Base-by-base conservation (phyloP, 2,797 vertebrate genomes). In the Erithacus rubecula region DNA sequence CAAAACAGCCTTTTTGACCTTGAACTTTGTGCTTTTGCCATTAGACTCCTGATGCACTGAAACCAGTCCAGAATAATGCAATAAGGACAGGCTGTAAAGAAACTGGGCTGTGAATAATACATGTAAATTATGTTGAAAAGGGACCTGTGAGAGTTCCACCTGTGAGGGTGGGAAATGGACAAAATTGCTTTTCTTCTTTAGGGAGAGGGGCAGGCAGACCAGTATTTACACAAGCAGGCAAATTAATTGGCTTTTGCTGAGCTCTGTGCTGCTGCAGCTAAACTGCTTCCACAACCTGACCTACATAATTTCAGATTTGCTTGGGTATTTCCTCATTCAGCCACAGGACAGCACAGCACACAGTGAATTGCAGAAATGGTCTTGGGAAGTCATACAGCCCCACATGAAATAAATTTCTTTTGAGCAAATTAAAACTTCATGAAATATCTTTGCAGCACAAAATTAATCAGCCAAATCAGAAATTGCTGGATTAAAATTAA, bases 241-340 rank as follows among this genome's bases (percentile, higher is more conserved):
- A 79, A 94, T 94, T 87, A 95, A 91, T 62, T 93, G 79, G 49
- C 76, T 90, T 94, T 91, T 94, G 51, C 72, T 88, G 76, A 94
- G 89, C 43, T 83, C 67, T 79, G 63, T 27, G 55, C 63, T 89
- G 83, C 55, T 89, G 59, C 51, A 86, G 80, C 55, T 62, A 55
- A 79, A 92, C 91, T 69, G 67, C 51, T 87, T 91, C 83, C 55
- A 62, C 52, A 89, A 34, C 36, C 74, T 78, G 91, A 90, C 94
- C 79, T 75, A 94, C 49, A 83, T 93, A 23, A 81, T 68, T 90
- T 37, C 0, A 4, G 71, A 69, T 83, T 64, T 94, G 34, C 79
- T 85, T 44, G 79, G 46, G 62, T 78, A 72, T 90, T 81, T 78
- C 83, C 85, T 94, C 46, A 34, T 44, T 43, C 65, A 75, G 23